These are phyloP conservation scores for Marisa cornuarietis DNA, from an alignment of 1,140 invertebrate species.

Conservation along the genomic window DNA sequence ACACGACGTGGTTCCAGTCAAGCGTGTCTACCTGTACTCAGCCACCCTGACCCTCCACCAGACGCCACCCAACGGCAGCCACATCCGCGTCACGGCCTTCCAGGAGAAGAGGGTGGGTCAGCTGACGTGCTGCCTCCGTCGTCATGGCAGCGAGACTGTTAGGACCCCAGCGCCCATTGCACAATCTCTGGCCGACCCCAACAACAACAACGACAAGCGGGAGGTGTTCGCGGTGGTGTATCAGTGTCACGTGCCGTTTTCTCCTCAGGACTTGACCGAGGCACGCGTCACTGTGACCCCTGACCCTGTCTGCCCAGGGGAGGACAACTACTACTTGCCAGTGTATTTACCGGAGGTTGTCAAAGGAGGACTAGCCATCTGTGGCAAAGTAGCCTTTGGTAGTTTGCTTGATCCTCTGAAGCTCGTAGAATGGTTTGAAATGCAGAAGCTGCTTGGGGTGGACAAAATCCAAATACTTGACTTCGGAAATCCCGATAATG, in stretches of 20 bases:
- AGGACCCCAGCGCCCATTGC: too few relatives aligned
- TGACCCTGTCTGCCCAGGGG: neutral
- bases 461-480: slow-evolving; percentile 13
- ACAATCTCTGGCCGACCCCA: too few relatives aligned
- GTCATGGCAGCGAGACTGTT: too few relatives aligned
- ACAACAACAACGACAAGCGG: too few relatives aligned
- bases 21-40: too few relatives aligned
- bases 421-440: slow-evolving; percentile 15
- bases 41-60: too few relatives aligned
- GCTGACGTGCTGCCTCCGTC: too few relatives aligned
- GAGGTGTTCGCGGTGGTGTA: neutral
- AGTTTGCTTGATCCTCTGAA: neutral
- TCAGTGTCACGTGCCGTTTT: neutral
- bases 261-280: neutral
- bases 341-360: neutral
- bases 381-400: neutral
- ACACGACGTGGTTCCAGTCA: too few relatives aligned
- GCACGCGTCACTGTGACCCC: neutral
- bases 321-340: neutral
- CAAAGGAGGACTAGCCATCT: neutral
- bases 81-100: too few relatives aligned
- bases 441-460: slow-evolving; percentile 16
- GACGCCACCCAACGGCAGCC: too few relatives aligned
- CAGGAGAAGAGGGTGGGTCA: too few relatives aligned
- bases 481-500: neutral